These are phyloP conservation scores for Taphrorychus bicolor DNA, from an alignment of 2,888 invertebrate species.

Conservation along the genomic window DNA sequence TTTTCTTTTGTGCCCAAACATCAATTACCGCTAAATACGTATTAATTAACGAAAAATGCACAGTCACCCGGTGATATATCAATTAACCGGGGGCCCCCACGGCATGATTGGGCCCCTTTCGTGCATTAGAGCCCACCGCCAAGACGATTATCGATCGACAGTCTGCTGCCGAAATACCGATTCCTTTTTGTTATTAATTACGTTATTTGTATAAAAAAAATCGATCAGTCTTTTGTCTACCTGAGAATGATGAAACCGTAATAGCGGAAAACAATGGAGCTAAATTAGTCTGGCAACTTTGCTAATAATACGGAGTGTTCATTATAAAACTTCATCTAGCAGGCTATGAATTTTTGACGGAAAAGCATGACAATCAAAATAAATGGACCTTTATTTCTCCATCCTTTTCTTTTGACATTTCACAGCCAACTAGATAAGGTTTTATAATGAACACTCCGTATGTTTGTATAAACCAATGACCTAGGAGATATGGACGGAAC, in stretches of 20 bases:
- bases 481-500: too few species aligned
- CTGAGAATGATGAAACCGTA: constrained; percentile 10
- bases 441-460: too few species aligned
- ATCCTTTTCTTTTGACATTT: too few species aligned
- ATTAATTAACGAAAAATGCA: constrained; percentile 40
- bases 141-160: constrained; percentile 6
- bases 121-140: constrained; percentile 12
- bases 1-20: constrained; percentile 32
- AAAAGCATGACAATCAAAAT: too few species aligned
- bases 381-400: too few species aligned
- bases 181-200: constrained; percentile 12
- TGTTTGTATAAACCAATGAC: too few species aligned
- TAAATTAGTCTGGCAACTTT: too few species aligned
- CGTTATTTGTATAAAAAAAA: constrained; percentile 14
- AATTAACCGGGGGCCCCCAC: constrained; percentile 44
- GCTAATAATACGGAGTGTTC: too few species aligned
- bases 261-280: too few species aligned
- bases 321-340: too few species aligned
- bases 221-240: constrained; percentile 1
- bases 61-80: constrained; percentile 51
- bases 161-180: constrained; percentile 24
- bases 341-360: too few species aligned
- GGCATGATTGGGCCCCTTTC: constrained; percentile 16
- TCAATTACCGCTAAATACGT: constrained; percentile 35
- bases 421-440: too few species aligned